Percentiles rank a stretch among this genome's conserved stretches.
These are phyloP conservation scores for Stegodyphus mimosarum DNA, from an alignment of 1,140 invertebrate genomes.

Conservation along the genomic window DNA sequence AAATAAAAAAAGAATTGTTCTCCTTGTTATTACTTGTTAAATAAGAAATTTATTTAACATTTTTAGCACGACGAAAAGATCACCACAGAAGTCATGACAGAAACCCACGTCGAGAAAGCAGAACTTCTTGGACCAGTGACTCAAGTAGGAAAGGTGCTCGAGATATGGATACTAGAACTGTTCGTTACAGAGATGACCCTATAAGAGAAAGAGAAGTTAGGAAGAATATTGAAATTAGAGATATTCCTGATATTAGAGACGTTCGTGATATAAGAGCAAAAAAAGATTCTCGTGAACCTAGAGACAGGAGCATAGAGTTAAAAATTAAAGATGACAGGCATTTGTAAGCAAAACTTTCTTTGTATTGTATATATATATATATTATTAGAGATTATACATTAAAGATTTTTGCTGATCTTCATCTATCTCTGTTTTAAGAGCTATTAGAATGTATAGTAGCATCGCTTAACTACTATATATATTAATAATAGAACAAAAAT, in stretches of 20 bases:
- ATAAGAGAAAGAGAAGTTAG: conserved; percentile 26
- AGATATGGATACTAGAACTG: conserved; percentile 7
- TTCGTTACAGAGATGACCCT: conserved; percentile 38
- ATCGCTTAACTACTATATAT: too few relatives aligned
- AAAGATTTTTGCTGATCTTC: too few relatives aligned
- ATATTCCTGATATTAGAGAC: background rate
- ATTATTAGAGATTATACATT: background rate
- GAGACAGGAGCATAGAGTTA: conserved; percentile 9
- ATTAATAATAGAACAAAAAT: too few relatives aligned
- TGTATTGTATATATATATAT: background rate
- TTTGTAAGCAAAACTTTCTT: conserved; percentile 16
- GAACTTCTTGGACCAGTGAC: background rate
- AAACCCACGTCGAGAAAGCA: background rate
- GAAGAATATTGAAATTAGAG: conserved; percentile 22
- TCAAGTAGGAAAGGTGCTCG: background rate
- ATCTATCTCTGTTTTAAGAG: too few relatives aligned
- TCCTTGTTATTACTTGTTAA: too few relatives aligned
- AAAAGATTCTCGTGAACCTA: conserved; percentile 25
- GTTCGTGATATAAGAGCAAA: conserved; percentile 41
- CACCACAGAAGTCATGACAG: conserved; percentile 22
- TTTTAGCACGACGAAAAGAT: conserved; percentile 15
- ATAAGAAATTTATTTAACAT: background rate
- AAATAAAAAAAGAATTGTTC: too few relatives aligned
- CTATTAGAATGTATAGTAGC: too few relatives aligned
- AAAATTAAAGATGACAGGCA: conserved; percentile 43